Conservation (phyloP, 2,113 vertebrate genomes). For the Glareola pratincola region DNA sequence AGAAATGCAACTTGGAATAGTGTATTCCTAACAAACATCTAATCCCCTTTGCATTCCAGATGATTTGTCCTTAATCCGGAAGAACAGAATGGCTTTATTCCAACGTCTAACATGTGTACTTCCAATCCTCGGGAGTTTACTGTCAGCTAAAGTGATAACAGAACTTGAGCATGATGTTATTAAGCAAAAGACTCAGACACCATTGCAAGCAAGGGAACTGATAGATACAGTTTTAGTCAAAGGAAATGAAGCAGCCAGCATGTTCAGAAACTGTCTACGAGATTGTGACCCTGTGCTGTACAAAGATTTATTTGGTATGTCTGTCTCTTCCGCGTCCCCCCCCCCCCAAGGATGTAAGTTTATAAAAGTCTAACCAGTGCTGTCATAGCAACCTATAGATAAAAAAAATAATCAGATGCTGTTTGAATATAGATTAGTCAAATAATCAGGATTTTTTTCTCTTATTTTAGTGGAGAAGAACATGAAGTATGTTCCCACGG, state of each 20-base stretch:
- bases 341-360: not conserved
- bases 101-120: slow-evolving; percentile 87
- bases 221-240: slow-evolving; percentile 91
- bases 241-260: slow-evolving; percentile 89
- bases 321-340: not conserved
- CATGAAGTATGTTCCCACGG: slow-evolving; percentile 87
- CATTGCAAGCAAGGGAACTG: slow-evolving; percentile 88
- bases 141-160: slow-evolving; percentile 84
- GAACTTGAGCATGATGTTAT: slow-evolving; percentile 85
- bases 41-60: slow-evolving; percentile 73
- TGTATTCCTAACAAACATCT: not conserved
- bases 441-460: not conserved
- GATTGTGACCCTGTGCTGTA: slow-evolving; percentile 88
- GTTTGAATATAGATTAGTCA: not conserved
- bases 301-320: slow-evolving; percentile 91
- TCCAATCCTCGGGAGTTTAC: slow-evolving; percentile 85
- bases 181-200: slow-evolving; percentile 85
- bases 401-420: not conserved
- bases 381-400: not conserved
- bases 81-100: slow-evolving; percentile 88
- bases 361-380: not conserved
- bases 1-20: not conserved
- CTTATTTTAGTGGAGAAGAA: slow-evolving; percentile 88
- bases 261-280: slow-evolving; percentile 90
- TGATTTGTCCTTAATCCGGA: slow-evolving; percentile 90